Evolutionary conservation across 2,797 vertebrate species (phyloP).

Genomic region (Miichthys miiuy): DNA sequence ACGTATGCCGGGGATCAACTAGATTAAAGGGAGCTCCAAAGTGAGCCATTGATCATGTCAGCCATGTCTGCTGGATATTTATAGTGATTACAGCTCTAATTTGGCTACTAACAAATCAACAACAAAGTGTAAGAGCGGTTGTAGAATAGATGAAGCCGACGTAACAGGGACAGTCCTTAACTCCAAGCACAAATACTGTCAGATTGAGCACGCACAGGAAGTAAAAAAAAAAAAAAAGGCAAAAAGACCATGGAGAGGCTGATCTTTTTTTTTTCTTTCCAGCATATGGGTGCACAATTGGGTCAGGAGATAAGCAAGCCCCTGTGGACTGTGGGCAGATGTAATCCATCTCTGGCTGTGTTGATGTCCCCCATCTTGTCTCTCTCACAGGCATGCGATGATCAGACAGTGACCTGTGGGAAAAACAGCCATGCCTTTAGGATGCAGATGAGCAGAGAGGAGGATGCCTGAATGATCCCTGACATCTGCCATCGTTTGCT

Average conservation of each 20-base stretch:
- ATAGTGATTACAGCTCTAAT: constrained; percentile 22
- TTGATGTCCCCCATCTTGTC: constrained; percentile 58
- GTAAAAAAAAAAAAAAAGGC: not conserved
- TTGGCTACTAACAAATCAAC: constrained; percentile 33
- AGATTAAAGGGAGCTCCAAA: constrained; percentile 66
- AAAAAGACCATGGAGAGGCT: constrained; percentile 15
- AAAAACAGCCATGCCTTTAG: constrained; percentile 48
- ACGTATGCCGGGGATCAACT: constrained; percentile 44
- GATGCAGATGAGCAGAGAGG: constrained; percentile 47
- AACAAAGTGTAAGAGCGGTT: too few species aligned
- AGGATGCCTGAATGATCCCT: constrained; percentile 32
- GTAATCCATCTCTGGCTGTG: constrained; percentile 68
- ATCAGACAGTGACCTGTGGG: constrained; percentile 67
- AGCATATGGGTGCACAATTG: constrained; percentile 76
- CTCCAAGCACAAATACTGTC: not conserved
- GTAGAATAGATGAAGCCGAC: not conserved
- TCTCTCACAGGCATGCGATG: constrained; percentile 50
- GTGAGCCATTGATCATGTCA: constrained; percentile 59
- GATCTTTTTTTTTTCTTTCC: constrained; percentile 42
- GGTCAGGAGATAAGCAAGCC: constrained; percentile 75
- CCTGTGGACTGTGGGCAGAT: constrained; percentile 74
- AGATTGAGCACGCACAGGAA: not conserved
- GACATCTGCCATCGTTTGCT: constrained; percentile 43
- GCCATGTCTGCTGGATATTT: constrained; percentile 9
- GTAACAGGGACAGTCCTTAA: not conserved